Conservation (phyloP, 2,113 vertebrate genomes). For the Eretmochelys imbricata region DNA sequence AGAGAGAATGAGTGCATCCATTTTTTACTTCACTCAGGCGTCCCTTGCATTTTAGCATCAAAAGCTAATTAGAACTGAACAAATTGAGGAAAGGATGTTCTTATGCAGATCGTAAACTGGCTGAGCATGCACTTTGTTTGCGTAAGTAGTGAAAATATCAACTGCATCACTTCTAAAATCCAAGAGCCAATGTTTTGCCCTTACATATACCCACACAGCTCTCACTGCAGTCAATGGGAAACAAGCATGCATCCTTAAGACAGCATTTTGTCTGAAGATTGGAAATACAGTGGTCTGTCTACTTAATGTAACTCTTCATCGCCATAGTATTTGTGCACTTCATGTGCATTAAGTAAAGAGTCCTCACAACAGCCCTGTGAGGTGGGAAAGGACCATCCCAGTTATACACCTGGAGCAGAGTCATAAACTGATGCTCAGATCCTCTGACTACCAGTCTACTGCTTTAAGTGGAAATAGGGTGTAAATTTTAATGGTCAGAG, state of each 20-base stretch:
- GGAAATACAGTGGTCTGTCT: rapidly evolving
- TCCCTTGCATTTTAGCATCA: background rate
- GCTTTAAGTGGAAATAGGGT: background rate
- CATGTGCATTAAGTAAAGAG: background rate
- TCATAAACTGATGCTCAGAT: background rate
- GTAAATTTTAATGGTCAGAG: background rate
- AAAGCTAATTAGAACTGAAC: conserved; percentile 10
- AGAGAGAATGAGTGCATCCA: rapidly evolving
- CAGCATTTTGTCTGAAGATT: background rate
- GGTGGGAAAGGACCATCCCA: background rate
- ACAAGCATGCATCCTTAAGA: background rate
- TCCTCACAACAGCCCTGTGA: background rate
- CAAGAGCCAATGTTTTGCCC: background rate
- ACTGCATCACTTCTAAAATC: no score
- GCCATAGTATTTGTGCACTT: background rate
- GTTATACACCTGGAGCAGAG: rapidly evolving
- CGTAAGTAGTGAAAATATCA: background rate
- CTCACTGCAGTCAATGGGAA: background rate
- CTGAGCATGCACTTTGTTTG: background rate
- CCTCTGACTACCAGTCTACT: background rate
- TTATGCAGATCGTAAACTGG: background rate
- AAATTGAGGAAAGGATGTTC: background rate
- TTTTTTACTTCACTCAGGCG: background rate
- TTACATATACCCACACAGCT: background rate
- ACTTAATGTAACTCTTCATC: background rate